Conservation (phyloP, 2,797 vertebrate genomes). For the Basileuterus tristriatus region DNA sequence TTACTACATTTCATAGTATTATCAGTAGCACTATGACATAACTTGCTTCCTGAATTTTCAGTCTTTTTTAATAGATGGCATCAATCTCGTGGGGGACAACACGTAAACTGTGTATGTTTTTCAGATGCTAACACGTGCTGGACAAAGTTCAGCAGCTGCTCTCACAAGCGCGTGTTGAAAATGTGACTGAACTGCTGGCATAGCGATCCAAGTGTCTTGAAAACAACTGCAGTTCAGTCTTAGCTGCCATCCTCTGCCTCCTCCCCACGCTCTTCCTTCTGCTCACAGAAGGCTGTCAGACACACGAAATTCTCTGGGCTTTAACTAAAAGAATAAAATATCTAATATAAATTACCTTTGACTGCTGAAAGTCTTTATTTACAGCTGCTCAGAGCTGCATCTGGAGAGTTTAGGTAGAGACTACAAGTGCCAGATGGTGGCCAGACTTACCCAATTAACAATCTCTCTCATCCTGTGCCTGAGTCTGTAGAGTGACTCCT, state of each 20-base stretch:
- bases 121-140: background rate
- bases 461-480: constrained; percentile 40
- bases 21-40: background rate
- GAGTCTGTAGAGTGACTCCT: constrained; percentile 12
- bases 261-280: background rate
- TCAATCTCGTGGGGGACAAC: background rate
- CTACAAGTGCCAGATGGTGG: constrained; percentile 47
- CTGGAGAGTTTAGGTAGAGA: constrained; percentile 21
- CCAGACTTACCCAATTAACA: constrained; percentile 57
- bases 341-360: constrained; percentile 57
- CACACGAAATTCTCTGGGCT: background rate
- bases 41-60: background rate
- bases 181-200: background rate
- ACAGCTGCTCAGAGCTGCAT: constrained; percentile 2
- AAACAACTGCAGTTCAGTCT: background rate
- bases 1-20: background rate
- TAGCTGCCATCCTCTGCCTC: background rate
- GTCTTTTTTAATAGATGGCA: background rate
- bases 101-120: background rate
- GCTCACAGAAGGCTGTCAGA: constrained; percentile 49
- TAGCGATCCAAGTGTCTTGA: background rate
- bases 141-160: constrained; percentile 38
- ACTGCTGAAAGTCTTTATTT: constrained; percentile 24
- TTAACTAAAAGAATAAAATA: constrained; percentile 43
- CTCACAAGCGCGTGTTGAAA: background rate